Conservation (phyloP, 1,140 invertebrate genomes). For the Bombus ignitus region DNA sequence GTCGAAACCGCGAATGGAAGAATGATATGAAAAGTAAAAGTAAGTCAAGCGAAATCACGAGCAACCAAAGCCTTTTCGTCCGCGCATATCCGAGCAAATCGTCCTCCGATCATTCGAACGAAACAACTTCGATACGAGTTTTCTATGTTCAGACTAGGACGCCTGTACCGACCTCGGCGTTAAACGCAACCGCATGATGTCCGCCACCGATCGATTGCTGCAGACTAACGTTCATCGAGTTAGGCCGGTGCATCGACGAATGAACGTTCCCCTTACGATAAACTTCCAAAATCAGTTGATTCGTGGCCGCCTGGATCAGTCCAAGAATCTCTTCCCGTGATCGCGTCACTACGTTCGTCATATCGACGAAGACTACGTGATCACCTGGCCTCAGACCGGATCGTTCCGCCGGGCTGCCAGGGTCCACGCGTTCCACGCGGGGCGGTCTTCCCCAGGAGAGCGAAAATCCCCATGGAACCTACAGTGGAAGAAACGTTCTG, state of each 20-base stretch:
- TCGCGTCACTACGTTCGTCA: conserved; percentile 92
- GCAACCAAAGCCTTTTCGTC: no score
- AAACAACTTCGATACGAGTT: neutral
- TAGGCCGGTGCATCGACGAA: conserved; percentile 69
- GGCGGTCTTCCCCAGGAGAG: conserved; percentile 96
- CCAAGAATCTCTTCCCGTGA: conserved; percentile 90
- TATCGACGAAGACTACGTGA: conserved; percentile 93
- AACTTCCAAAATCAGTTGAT: conserved; percentile 89
- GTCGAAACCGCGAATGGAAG: neutral
- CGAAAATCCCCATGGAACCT: conserved; percentile 87
- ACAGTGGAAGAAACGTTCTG: conserved; percentile 17
- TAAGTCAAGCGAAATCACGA: neutral
- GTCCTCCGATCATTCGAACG: neutral
- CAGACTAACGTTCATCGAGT: conserved; percentile 73
- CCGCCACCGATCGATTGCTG: conserved; percentile 67
- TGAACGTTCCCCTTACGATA: conserved; percentile 84
- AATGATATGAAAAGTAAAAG: neutral
- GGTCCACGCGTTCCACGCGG: conserved; percentile 93
- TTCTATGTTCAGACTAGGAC: conserved; percentile 79
- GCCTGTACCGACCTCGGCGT: conserved; percentile 90
- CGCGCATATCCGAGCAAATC: neutral
- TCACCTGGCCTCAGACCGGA: conserved; percentile 92
- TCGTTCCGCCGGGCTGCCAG: conserved; percentile 90
- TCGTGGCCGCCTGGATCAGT: conserved; percentile 90
- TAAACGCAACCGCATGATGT: conserved; percentile 91